phyloP scores from a whole-genome alignment of 2,113 vertebrate genomes.

The Semnornis frantzii region DNA sequence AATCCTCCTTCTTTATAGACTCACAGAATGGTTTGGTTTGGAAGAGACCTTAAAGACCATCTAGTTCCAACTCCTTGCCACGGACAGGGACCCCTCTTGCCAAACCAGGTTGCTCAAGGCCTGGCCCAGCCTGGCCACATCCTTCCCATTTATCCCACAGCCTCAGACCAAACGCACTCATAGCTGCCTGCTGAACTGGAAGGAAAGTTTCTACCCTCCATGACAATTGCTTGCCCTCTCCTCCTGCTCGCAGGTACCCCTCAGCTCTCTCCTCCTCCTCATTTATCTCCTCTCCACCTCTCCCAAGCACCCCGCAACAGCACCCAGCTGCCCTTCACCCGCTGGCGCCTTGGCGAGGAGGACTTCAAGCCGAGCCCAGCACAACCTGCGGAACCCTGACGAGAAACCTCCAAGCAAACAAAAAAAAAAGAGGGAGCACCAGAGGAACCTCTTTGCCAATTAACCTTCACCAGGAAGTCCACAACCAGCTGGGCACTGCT shows the following conservation, averaged over 20 bases:
- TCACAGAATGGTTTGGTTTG: too few species aligned
- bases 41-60: too few species aligned
- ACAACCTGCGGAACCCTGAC: not conserved
- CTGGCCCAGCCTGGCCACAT: too few species aligned
- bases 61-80: too few species aligned
- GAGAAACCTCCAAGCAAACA: not conserved
- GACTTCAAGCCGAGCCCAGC: not conserved
- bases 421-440: not conserved
- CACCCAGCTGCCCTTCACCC: accelerated
- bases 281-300: not conserved
- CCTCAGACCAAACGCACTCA: not conserved
- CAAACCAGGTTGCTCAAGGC: too few species aligned
- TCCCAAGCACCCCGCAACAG: not conserved
- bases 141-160: not conserved
- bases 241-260: not conserved
- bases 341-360: accelerated
- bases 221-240: not conserved
- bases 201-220: not conserved
- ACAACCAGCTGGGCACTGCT: constrained; percentile 32
- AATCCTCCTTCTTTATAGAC: not conserved
- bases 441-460: not conserved
- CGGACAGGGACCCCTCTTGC: too few species aligned
- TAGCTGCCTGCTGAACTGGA: not conserved
- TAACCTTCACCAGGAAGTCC: not conserved
- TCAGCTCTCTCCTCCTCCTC: too few species aligned